These are phyloP conservation scores for Himantopus leucocephalus DNA, from an alignment of 2,113 vertebrate species.

Conservation along the genomic window DNA sequence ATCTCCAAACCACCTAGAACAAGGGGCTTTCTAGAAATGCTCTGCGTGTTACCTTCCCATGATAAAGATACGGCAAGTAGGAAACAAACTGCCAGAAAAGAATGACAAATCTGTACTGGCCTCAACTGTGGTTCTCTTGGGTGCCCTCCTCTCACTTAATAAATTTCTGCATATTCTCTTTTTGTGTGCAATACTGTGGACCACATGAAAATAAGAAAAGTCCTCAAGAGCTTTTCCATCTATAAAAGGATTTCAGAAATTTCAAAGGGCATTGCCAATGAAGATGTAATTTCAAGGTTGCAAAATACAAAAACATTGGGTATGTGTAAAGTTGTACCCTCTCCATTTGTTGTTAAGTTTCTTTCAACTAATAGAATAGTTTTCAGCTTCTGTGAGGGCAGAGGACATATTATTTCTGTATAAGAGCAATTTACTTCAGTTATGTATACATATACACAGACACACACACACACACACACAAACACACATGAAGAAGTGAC, in stretches of 20 bases:
- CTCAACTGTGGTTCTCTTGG: not conserved
- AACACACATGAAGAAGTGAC: not conserved
- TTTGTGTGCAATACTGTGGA: not conserved
- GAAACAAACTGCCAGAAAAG: not conserved
- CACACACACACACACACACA: not conserved
- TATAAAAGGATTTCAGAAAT: not conserved
- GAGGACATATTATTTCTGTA: not conserved
- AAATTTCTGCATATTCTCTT: not conserved
- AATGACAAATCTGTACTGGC: not conserved
- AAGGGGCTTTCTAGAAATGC: not conserved
- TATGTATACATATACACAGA: not conserved
- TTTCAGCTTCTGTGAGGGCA: not conserved
- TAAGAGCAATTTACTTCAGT: not conserved
- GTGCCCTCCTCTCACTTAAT: not conserved
- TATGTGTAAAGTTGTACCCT: not conserved
- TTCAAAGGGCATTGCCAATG: not conserved
- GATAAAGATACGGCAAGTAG: not conserved
- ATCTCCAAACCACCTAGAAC: not conserved
- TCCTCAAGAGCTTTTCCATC: not conserved
- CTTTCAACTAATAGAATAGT: not conserved
- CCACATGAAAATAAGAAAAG: not conserved
- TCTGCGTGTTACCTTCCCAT: not conserved
- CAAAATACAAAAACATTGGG: not conserved
- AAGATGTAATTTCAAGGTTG: not conserved
- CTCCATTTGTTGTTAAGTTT: not conserved